Evolutionary conservation across 2,888 invertebrate genomes (phyloP), one percentile per base, ranked within the genome.

Genomic region (Pristionchus entomophagus): DNA sequence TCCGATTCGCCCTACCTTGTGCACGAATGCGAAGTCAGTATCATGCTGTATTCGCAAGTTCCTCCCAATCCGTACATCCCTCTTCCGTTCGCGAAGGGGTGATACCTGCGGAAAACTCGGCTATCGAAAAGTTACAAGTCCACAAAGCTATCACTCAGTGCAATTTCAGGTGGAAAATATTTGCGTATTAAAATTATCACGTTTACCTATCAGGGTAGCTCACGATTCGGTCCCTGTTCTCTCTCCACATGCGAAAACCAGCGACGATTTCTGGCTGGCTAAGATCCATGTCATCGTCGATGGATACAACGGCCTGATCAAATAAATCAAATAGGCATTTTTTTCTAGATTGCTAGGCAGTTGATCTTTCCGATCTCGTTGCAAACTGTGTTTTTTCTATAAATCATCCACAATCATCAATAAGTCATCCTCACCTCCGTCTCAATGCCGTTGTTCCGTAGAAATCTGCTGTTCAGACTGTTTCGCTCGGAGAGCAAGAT

Each of bases 211-310:
- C 73, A 8, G 73, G 73, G n/a, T 3, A 73, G n/a, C 73, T 41
- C 5, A 73, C 41, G 22, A 73, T 19, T 14, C 73, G n/a, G 41
- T 73, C 73, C 26, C 73, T 38, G 26, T 73, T 73, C 17, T 73
- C 41, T 45, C 73, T 1, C 73, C 73, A 73, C 73, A 73, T 73
- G n/a, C 73, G 41, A n/a, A 73, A 73, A 4, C 12, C 73, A 41
- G 41, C n/a, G 10, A 26, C 14, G 8, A 73, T 17, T 32, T 73
- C 73, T 22, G 73, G n/a, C 19, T 73, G 73, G 26, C 38, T 41
- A 12, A 41, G 41, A 2, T 35, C 41, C 5, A 73, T 73, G 19
- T 73, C 73, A 19, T 73, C 73, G 26, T 73, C 73, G 14, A 73
- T 35, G 1, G 73, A 38, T 14, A 73, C 41, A 3, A 73, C n/a